Evolutionary conservation across 2,888 invertebrate species (phyloP), one percentile per base, ranked within the genome.

Genomic region (Polylopha cassiicola): DNA sequence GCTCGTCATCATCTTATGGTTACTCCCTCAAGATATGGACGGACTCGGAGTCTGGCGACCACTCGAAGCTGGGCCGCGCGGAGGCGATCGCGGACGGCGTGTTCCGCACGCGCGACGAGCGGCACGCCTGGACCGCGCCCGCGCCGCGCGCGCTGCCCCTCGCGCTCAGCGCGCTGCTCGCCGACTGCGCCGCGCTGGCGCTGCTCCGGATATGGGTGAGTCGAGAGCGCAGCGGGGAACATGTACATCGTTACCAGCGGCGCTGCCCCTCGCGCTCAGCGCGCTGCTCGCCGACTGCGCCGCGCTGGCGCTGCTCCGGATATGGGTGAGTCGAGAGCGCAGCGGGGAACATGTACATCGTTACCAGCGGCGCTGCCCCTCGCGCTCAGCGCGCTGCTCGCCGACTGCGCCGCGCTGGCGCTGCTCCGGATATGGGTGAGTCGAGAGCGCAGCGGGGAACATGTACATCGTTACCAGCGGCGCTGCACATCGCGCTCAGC

Each of bases 41-140:
- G 1, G 92, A 92, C 57, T 89, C 90, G 27, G 85, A 86, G 37
- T 62, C 75, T 0, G 79, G 76, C 1, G 81, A 84, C 42, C 73
- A 74, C n/a, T 65, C 75, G 0, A 54, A 61, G 33, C 87, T 88
- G 50, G 90, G 91, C 44, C 89, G 89, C 1, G 84, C 89, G 0
- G 78, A 82, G 31, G 92, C 91, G 70, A 69, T 94, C 13, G 72
- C 90, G 11, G 92, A 93, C 58, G 92, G 92, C 0, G 87, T 90
- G 3, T 90, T 92, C 58, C 78, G 91, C 23, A 93, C 94, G 0
- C 87, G 90, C 38, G 93, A 94, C 63, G 94, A 94, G 69, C 87
- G 89, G 21, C 93, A 94, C 73, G 86, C 92, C 53, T 94, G 94
- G 94, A 78, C 91, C 10, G 87, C 91, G 11, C 90, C 91, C 2